Percentiles rank a stretch among this genome's conserved stretches.
Conservation (phyloP, 2,888 invertebrate genomes). For the Netelia fuscicornis region DNA sequence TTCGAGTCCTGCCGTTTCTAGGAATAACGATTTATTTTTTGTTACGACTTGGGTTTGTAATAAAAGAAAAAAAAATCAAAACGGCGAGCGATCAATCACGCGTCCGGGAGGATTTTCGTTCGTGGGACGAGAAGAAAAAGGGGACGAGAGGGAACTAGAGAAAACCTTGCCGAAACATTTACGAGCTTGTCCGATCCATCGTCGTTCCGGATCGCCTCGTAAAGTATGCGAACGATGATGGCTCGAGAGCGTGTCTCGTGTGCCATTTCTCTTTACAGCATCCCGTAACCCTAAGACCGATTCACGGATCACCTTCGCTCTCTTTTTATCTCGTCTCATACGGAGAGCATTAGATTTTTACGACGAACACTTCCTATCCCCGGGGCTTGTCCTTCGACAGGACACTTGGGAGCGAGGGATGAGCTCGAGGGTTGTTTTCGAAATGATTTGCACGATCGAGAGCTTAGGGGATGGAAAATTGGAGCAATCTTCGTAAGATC, state of each 20-base stretch:
- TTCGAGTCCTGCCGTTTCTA: not conserved
- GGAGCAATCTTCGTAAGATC: constrained; percentile 47
- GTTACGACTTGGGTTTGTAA: no score
- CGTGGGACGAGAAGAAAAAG: constrained; percentile 4
- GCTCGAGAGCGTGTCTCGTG: constrained; percentile 17
- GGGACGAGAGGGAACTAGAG: not conserved
- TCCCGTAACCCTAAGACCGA: constrained; percentile 8
- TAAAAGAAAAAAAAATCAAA: not conserved
- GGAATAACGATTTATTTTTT: not conserved
- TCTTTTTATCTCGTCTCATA: constrained; percentile 9
- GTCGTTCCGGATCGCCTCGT: constrained; percentile 31
- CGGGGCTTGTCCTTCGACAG: not conserved
- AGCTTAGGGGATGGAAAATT: constrained; percentile 3
- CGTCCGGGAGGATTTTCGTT: not conserved
- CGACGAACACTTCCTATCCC: not conserved
- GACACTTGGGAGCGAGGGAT: not conserved
- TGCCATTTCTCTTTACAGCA: not conserved
- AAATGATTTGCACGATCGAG: no score
- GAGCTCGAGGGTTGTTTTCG: no score
- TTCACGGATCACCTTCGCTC: constrained; percentile 17
- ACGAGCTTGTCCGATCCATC: constrained; percentile 44
- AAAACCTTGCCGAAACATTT: constrained; percentile 41
- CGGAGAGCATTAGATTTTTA: constrained; percentile 32
- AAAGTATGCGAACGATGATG: constrained; percentile 49
- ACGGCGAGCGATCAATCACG: constrained; percentile 8